Percentiles rank a stretch among this genome's conserved stretches.
These are phyloP conservation scores for Nasonia oneida DNA, from an alignment of 2,888 invertebrate species.

Conservation along the genomic window DNA sequence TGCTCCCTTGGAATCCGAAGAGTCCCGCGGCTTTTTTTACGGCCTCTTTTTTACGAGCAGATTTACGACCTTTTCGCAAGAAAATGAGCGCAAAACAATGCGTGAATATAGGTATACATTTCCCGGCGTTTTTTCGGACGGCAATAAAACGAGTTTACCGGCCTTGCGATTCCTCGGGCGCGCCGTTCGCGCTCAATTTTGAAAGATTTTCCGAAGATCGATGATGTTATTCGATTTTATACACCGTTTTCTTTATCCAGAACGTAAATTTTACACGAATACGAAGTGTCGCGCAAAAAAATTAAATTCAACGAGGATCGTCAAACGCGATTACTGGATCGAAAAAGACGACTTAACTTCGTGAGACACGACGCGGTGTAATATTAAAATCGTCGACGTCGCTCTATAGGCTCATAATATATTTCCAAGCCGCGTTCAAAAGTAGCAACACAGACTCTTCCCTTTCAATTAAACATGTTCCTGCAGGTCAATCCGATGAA, in stretches of 20 bases:
- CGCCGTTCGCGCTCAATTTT: slow-evolving; percentile 27
- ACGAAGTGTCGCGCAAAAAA: too few species aligned
- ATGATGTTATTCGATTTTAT: too few species aligned
- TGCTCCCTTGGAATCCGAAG: slow-evolving; percentile 14
- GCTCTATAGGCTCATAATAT: background rate
- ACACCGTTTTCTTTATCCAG: too few species aligned
- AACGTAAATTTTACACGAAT: too few species aligned
- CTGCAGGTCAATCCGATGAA: background rate
- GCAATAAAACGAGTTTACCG: slow-evolving; percentile 51
- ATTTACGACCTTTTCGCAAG: slow-evolving; percentile 59
- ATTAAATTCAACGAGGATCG: background rate
- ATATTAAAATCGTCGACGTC: background rate
- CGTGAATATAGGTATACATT: background rate
- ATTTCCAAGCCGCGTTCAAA: background rate
- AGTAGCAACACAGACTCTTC: background rate
- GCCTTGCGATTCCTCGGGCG: slow-evolving; percentile 38
- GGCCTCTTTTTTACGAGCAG: slow-evolving; percentile 49
- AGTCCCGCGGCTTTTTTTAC: slow-evolving; percentile 22
- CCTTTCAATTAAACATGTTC: background rate
- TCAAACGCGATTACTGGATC: background rate
- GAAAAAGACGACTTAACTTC: background rate
- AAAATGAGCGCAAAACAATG: slow-evolving; percentile 56
- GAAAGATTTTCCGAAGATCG: slow-evolving; percentile 28
- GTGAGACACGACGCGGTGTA: background rate
- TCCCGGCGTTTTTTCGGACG: slow-evolving; percentile 26